Evolutionary conservation across 2,797 vertebrate species (phyloP).

Genomic region (Leptatherina wallacei): DNA sequence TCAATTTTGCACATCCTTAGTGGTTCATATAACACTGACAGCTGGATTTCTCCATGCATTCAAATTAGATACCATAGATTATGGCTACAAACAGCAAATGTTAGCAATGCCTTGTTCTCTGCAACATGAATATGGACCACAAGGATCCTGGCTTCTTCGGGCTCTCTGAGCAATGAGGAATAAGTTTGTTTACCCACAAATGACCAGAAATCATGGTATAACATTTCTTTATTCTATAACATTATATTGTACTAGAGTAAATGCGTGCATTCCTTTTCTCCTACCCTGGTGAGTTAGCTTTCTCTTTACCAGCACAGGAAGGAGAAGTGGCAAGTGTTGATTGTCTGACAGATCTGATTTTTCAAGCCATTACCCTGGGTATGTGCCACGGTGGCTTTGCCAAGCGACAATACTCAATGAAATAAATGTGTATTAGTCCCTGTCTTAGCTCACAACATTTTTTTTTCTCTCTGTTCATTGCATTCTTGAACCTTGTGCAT

Average conservation of each 20-base stretch:
- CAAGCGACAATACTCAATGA: conserved; percentile 62
- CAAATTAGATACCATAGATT: too few species aligned
- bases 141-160: not conserved
- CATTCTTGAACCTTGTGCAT: conserved; percentile 27
- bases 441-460: conserved; percentile 46
- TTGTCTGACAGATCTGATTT: conserved; percentile 76
- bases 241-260: not conserved
- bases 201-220: not conserved
- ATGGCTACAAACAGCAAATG: too few species aligned
- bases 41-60: too few species aligned
- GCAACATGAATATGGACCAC: not conserved
- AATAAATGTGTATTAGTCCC: conserved; percentile 71
- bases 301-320: conserved; percentile 55
- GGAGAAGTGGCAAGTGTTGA: conserved; percentile 64
- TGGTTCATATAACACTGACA: too few species aligned
- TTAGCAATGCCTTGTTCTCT: too few species aligned
- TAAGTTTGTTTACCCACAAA: not conserved
- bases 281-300: conserved; percentile 25
- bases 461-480: conserved; percentile 38
- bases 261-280: conserved; percentile 14
- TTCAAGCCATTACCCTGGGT: conserved; percentile 71
- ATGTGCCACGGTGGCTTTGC: conserved; percentile 48
- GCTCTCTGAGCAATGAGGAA: not conserved
- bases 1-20: not conserved
- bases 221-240: too few species aligned